These are phyloP conservation scores for Micrastur ruficollis DNA, from an alignment of 2,797 vertebrate species.

Conservation along the genomic window DNA sequence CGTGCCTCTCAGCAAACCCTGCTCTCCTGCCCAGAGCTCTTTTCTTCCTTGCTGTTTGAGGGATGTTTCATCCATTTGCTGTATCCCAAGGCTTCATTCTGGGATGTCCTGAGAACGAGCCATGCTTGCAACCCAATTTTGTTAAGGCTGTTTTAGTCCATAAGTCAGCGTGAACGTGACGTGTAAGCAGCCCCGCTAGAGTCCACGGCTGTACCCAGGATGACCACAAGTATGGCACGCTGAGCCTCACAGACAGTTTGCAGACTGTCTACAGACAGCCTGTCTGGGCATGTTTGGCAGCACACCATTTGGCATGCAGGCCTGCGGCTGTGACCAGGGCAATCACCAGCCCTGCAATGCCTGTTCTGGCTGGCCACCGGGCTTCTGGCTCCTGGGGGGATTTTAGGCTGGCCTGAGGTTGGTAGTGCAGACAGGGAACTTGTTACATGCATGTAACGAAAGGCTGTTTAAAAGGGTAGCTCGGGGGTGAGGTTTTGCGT, in stretches of 20 bases:
- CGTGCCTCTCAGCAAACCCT: not conserved
- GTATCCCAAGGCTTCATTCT: not conserved
- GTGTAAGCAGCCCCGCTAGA: not conserved
- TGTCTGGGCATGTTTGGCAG: not conserved
- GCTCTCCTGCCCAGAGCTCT: not conserved
- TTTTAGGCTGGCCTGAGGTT: not conserved
- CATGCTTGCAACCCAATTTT: not conserved
- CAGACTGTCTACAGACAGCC: not conserved
- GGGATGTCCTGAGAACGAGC: not conserved
- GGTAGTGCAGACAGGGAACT: not conserved
- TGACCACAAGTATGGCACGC: not conserved
- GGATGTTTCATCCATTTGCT: not conserved
- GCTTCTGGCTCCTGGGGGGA: not conserved
- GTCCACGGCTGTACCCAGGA: not conserved
- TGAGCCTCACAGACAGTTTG: not conserved
- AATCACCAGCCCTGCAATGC: not conserved
- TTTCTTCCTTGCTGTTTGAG: not conserved
- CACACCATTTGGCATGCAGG: fast-evolving
- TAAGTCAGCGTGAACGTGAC: fast-evolving
- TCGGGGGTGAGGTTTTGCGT: not conserved
- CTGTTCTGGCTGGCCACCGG: fast-evolving
- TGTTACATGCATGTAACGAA: fast-evolving
- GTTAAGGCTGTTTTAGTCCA: no score
- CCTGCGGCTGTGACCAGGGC: not conserved
- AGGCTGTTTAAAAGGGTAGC: not conserved